A percentile compares a stretch with the other conserved stretches of the same genome.
Evolutionary conservation across 2,113 vertebrate species (phyloP).

Genomic region (Percopsis transmontana): DNA sequence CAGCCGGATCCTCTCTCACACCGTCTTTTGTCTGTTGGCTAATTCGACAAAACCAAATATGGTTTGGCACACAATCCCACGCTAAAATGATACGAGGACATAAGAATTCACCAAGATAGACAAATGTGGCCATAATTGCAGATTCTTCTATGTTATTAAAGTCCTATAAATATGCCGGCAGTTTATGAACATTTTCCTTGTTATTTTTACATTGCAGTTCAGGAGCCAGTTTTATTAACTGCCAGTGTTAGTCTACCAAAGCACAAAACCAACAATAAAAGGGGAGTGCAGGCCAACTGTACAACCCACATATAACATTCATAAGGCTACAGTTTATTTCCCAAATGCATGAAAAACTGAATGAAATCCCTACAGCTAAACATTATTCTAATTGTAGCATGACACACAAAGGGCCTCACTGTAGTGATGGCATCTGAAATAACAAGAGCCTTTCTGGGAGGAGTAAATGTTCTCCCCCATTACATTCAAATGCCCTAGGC

Average conservation of each 20-base stretch:
- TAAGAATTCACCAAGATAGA: slow-evolving; percentile 13
- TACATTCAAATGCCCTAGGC: no score
- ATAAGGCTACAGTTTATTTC: neutral
- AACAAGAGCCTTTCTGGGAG: no score
- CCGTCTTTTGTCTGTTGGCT: slow-evolving; percentile 16
- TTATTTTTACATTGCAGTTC: neutral
- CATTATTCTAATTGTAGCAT: no score
- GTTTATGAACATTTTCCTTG: neutral
- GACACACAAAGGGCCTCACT: no score
- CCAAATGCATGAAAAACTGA: neutral
- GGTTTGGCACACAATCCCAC: neutral
- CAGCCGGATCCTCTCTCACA: slow-evolving; percentile 27
- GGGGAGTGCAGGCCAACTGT: no score
- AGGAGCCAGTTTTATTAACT: neutral
- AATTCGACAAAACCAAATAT: slow-evolving; percentile 13
- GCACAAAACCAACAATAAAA: neutral
- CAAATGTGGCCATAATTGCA: neutral
- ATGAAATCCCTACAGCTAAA: no score
- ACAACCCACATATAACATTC: neutral
- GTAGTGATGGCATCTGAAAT: no score
- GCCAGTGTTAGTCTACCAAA: neutral
- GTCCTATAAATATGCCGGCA: neutral
- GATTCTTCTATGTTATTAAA: neutral
- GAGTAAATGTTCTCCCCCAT: no score
- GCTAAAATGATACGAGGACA: neutral